phyloP scores from a whole-genome alignment of 2,797 vertebrate species.

The Anableps anableps region DNA sequence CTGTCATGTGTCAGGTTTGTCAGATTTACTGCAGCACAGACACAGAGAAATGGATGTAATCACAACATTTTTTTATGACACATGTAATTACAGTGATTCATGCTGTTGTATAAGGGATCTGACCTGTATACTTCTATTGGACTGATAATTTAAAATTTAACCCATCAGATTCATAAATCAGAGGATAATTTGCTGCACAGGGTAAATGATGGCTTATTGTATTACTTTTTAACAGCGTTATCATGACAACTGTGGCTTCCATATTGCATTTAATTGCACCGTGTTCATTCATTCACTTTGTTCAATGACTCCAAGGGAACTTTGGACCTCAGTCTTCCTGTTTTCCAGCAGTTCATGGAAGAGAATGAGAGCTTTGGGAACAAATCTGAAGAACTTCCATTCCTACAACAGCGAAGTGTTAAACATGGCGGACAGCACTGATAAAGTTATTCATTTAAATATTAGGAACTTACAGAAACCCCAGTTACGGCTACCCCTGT shows the following conservation, averaged over 20 bases:
- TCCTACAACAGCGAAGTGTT: too few species aligned
- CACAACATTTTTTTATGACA: constrained; percentile 61
- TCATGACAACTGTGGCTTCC: neutral
- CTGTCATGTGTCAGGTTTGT: constrained; percentile 68
- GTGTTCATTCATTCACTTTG: neutral
- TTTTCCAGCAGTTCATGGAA: neutral
- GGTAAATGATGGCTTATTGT: neutral
- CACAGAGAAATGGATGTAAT: constrained; percentile 50
- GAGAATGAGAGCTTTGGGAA: neutral
- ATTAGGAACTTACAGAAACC: neutral
- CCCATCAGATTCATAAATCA: constrained; percentile 42
- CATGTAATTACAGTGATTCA: constrained; percentile 68
- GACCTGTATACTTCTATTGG: constrained; percentile 31
- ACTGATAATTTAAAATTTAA: constrained; percentile 37
- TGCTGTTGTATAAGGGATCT: constrained; percentile 54
- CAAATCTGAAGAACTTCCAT: neutral
- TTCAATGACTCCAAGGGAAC: neutral
- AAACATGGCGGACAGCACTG: too few species aligned
- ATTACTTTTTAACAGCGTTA: neutral
- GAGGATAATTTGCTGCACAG: constrained; percentile 8
- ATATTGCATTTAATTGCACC: neutral
- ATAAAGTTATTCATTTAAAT: too few species aligned
- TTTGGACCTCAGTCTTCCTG: neutral
- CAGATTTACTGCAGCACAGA: constrained; percentile 48
- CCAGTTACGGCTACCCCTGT: neutral